Evolutionary conservation across 2,113 vertebrate species (phyloP).

Genomic region (Elephantulus edwardii): DNA sequence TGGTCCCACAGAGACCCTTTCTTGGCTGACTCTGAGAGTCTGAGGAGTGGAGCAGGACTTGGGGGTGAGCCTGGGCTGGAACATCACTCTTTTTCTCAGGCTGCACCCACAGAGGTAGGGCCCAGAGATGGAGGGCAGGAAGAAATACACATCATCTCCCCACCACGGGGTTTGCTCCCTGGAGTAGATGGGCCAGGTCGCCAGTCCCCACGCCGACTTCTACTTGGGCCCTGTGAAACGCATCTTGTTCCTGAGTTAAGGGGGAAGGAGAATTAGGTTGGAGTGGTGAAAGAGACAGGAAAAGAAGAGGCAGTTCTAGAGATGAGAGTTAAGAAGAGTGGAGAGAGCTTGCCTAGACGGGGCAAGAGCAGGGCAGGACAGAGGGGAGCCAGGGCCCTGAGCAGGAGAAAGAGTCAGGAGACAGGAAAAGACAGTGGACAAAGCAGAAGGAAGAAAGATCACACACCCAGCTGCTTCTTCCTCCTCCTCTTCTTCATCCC

Average conservation of each 20-base stretch:
- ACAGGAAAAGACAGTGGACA: rapidly evolving
- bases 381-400: neutral
- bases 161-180: neutral
- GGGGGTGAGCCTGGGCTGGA: neutral
- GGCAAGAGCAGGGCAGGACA: neutral
- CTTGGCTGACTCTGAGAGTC: neutral
- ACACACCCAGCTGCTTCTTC: neutral
- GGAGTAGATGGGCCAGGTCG: neutral
- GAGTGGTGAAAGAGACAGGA: too few relatives aligned
- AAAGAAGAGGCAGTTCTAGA: neutral
- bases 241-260: neutral
- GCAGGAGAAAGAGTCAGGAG: neutral
- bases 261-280: neutral
- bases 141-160: neutral
- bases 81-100: neutral
- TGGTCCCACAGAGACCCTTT: neutral
- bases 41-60: neutral
- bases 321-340: neutral
- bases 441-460: neutral
- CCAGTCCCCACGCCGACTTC: neutral
- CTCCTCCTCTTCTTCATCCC: neutral
- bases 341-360: neutral
- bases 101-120: neutral
- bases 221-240: neutral
- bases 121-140: neutral